phyloP scores from a whole-genome alignment of 1,140 invertebrate species.

The Drosophila watanabei region DNA sequence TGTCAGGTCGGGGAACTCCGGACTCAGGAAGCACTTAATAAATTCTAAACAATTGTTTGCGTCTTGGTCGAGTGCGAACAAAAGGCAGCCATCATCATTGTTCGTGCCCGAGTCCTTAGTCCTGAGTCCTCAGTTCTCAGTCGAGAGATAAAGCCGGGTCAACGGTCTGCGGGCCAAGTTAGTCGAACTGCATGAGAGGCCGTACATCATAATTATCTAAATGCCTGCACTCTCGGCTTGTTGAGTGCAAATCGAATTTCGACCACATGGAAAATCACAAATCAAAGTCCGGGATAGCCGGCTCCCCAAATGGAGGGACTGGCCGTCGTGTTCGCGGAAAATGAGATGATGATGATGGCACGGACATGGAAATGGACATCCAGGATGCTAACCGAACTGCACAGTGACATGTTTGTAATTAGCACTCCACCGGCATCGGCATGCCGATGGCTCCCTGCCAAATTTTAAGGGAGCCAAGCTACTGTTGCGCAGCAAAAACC shows the following conservation, averaged over 20 bases:
- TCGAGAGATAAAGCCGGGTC: constrained; percentile 35
- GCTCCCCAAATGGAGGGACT: constrained; percentile 24
- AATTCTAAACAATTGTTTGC: constrained; percentile 72
- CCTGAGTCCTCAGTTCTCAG: not conserved
- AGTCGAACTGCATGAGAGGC: constrained; percentile 2
- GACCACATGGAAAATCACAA: constrained; percentile 42
- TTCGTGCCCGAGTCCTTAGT: constrained; percentile 14
- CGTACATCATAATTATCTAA: constrained; percentile 59
- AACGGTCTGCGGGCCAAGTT: constrained; percentile 48
- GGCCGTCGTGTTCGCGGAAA: constrained; percentile 9
- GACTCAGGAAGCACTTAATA: constrained; percentile 76
- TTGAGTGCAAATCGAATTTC: constrained; percentile 69
- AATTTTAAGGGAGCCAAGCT: constrained; percentile 16
- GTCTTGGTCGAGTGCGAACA: constrained; percentile 59
- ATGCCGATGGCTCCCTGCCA: constrained; percentile 24
- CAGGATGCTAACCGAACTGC: constrained; percentile 6
- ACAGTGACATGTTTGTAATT: constrained; percentile 79
- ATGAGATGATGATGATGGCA: constrained; percentile 23
- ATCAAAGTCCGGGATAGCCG: constrained; percentile 15
- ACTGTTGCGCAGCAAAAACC: constrained; percentile 36
- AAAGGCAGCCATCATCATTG: constrained; percentile 55
- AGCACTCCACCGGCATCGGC: constrained; percentile 52
- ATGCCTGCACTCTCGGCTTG: constrained; percentile 24
- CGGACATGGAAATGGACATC: constrained; percentile 15
- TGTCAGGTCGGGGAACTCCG: constrained; percentile 43